phyloP scores from a whole-genome alignment of 2,797 vertebrate genomes.

The Gadopsis marmoratus region DNA sequence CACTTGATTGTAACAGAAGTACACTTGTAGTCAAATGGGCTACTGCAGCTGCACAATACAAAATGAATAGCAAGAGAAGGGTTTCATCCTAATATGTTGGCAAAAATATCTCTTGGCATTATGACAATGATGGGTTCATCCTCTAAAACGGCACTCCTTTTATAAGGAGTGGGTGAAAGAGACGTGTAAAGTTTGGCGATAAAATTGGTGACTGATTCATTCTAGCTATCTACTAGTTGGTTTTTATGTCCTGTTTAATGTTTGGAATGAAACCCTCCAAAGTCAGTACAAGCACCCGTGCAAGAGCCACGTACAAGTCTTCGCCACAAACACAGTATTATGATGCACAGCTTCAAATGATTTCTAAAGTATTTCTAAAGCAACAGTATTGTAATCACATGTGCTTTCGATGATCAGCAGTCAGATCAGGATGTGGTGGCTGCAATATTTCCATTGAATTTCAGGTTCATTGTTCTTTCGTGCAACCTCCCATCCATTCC shows the following conservation, averaged over 20 bases:
- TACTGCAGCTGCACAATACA: constrained; percentile 25
- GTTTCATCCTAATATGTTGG: constrained; percentile 38
- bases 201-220: not conserved
- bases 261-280: constrained; percentile 37
- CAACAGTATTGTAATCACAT: constrained; percentile 40
- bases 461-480: constrained; percentile 42
- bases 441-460: constrained; percentile 38
- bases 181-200: not conserved
- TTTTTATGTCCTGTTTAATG: constrained; percentile 8
- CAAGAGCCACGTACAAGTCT: constrained; percentile 4
- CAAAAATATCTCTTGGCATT: not conserved
- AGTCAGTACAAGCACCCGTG: not conserved
- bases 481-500: constrained; percentile 33
- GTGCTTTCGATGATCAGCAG: constrained; percentile 47
- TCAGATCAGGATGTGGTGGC: constrained; percentile 26
- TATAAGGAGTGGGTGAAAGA: constrained; percentile 18
- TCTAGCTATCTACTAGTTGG: not conserved
- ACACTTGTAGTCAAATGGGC: constrained; percentile 18
- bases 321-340: constrained; percentile 50
- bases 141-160: not conserved
- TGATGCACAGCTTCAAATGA: constrained; percentile 36
- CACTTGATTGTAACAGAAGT: constrained; percentile 34
- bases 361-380: constrained; percentile 36
- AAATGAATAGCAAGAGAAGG: constrained; percentile 2
- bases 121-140: not conserved